Base-by-base conservation (phyloP, 2,888 invertebrate genomes). In the Drosophila niveifrons region DNA sequence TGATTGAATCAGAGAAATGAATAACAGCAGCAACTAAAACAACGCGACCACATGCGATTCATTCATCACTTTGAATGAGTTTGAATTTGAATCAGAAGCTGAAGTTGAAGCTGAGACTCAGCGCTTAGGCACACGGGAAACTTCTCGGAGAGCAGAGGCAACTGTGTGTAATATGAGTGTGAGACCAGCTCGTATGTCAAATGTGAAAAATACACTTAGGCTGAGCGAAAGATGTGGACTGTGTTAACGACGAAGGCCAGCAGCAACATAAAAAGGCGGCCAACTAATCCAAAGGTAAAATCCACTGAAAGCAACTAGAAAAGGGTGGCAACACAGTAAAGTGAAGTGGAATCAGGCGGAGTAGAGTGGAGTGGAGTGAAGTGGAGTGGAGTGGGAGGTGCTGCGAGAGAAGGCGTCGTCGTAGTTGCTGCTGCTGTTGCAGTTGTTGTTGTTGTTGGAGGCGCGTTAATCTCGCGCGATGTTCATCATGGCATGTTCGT, bases 401-500 rank as follows among this genome's bases (percentile, higher is more conserved):
- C 44, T 23, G 61, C 15, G 13, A 3, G 13, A 52, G 44, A 52
- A 63, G 78, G 74, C 67, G 75, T 73, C 61, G 56, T 59, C 58
- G 71, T n/a, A 15, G 46, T 43, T 13, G 57, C 10, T 46, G 47
- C 3, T 34, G 50, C 2, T 17, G 31, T 18, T 52, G 48, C 8
- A 59, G 61, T 46, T 59, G 52, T 17, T 59, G 66, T 52, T 69
- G 76, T 62, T 61, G 72, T 69, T 66, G 70, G 15, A 59, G 75
- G 70, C 74, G 79, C 80, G 72, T 73, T 77, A 86, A 84, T 84
- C 83, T 84, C 72, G 75, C 72, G 81, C 84, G 82, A 85, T 89
- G 85, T 89, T 84, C 88, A 89, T 84, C 88, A 80, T 75, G 78
- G 78, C 78, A 78, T 82, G 86, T 80, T 86, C 84, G 77, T 84